These are phyloP conservation scores for Collichthys lucidus DNA, from an alignment of 2,113 vertebrate genomes.

Conservation along the genomic window DNA sequence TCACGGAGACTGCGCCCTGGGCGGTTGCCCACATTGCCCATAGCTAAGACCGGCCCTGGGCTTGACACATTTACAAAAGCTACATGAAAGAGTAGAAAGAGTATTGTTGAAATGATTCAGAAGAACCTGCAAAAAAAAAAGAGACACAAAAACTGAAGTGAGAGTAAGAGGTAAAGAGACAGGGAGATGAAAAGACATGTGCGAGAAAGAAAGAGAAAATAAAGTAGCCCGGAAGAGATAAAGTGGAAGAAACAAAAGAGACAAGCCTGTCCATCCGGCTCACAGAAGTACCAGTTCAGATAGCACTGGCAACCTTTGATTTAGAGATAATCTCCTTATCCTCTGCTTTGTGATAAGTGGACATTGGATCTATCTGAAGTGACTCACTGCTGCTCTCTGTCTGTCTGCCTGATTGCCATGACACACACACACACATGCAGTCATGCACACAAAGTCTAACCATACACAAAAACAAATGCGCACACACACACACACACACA, in stretches of 20 bases:
- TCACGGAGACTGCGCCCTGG: too few relatives aligned
- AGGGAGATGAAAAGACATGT: neutral
- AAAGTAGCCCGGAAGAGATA: neutral
- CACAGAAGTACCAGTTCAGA: constrained; percentile 61
- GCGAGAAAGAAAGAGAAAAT: neutral
- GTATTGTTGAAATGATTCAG: constrained; percentile 5
- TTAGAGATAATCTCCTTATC: constrained; percentile 82
- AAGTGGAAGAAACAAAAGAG: neutral
- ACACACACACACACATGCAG: constrained; percentile 26
- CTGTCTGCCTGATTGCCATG: constrained; percentile 40
- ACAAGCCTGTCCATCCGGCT: constrained; percentile 32
- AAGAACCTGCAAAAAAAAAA: neutral
- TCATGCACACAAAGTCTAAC: neutral
- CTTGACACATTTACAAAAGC: constrained; percentile 3
- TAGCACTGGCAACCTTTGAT: constrained; percentile 60
- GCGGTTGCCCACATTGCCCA: too few relatives aligned
- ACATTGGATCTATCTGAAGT: constrained; percentile 77
- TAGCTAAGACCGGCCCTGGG: too few relatives aligned
- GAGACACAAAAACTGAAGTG: neutral
- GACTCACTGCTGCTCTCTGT: constrained; percentile 60
- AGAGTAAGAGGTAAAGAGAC: neutral
- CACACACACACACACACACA: neutral
- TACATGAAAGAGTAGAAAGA: neutral
- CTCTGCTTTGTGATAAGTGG: constrained; percentile 81
- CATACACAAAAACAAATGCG: neutral